Base-by-base conservation (phyloP, 2,888 invertebrate species). In the Selenia dentaria region DNA sequence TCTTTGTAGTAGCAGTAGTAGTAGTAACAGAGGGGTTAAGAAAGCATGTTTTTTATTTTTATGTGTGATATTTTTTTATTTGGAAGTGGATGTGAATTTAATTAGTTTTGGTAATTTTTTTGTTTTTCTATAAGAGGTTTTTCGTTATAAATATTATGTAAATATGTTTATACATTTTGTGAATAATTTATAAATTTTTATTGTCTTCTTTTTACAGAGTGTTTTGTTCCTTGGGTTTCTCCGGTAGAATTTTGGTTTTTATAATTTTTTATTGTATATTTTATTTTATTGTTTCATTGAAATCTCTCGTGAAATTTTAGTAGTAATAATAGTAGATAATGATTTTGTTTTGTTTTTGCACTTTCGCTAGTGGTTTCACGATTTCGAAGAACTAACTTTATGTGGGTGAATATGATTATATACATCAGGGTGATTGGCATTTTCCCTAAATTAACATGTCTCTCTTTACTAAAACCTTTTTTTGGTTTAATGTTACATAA, bases 181-280 rank as follows among this genome's bases (percentile, higher is more conserved):
- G 55, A 55, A 62, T 56, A 59, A 59, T 61, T 54, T 38, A 57
- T 65, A 67, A 57, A 63, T 64, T 72, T 67, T 62, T 74, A 63
- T 67, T 67, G 55, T 70, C 71, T 71, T 70, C 70, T 70, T 71
- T 74, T 76, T 84, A 85, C 83, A 62, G 81, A 85, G 83, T 79
- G 80, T 74, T 84, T 75, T 83, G 79, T 77, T 73, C 72, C 61
- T 81, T 87, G 85, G 87, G 87, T 80, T 75, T 73, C 80, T 84
- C 84, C 82, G 86, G 86, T 87, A 85, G 86, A 82, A 64, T 79
- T 81, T 79, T 70, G 77, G 78, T 79, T 83, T 75, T 72, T 62
- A 55, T 62, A 57, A 57, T 61, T 64, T 57, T 62, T 57, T 55
- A 62, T 61, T 56, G 57, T 62, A 57, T 22, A 22, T 22, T 3